Evolutionary conservation across 2,888 invertebrate species (phyloP), one percentile per base, ranked within the genome.

Genomic region (Monopis laevigella): DNA sequence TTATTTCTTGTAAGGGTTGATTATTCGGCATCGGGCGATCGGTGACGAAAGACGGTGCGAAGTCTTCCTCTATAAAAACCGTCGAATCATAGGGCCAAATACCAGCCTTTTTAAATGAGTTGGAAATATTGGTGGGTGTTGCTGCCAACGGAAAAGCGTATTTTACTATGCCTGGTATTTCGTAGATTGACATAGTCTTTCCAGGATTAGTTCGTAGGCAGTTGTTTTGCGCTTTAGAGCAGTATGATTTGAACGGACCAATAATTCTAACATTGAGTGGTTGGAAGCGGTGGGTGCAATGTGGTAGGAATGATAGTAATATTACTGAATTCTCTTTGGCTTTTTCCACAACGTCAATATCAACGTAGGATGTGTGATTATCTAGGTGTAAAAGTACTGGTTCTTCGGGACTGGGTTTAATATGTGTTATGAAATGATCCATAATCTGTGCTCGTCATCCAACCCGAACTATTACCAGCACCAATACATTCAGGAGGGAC

Each of bases 401-500:
- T n/a, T n/a, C n/a, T n/a, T n/a, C n/a, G n/a, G n/a, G n/a, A n/a
- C n/a, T n/a, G n/a, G n/a, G n/a, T n/a, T n/a, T n/a, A n/a, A n/a
- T n/a, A n/a, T n/a, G n/a, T n/a, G n/a, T n/a, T n/a, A n/a, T n/a
- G n/a, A n/a, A n/a, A n/a, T n/a, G n/a, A n/a, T n/a, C n/a, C n/a
- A n/a, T n/a, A n/a, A n/a, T n/a, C n/a, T n/a, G 24, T 24, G 24
- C 24, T 24, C 10, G 6, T 24, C 29, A 29, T 29, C 29, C 29
- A 29, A n/a, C 29, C 29, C 5, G 29, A 29, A 7, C n/a, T 29
- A 29, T 29, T 29, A 6, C 54, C 60, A 32, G 51, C 51, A 11
- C 58, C 61, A 46, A 56, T 56, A 35, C 47, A 54, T 2, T 48
- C 59, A 18, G 50, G 43, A 11, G 59, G 60, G 6, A 57, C 55